These are phyloP conservation scores for Phyto melanocephala DNA, from an alignment of 2,888 invertebrate genomes.

Conservation along the genomic window DNA sequence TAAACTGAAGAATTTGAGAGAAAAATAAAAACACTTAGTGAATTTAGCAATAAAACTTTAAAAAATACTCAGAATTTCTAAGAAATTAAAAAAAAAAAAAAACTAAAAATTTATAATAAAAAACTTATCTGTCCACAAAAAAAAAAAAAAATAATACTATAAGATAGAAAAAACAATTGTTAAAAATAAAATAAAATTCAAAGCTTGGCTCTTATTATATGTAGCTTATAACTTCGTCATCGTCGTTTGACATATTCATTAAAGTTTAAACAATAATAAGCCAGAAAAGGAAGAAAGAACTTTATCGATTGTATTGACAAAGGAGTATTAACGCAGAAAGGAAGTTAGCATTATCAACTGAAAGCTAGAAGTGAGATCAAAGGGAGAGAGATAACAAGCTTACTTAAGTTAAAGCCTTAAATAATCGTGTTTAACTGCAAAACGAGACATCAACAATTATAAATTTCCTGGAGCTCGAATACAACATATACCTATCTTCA, in stretches of 20 bases:
- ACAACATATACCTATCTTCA: constrained; percentile 61
- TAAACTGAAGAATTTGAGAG: constrained; percentile 15
- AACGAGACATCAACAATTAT: constrained; percentile 40
- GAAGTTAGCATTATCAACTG: constrained; percentile 49
- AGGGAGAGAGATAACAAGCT: constrained; percentile 27
- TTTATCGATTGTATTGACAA: constrained; percentile 16
- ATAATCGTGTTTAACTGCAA: constrained; percentile 53
- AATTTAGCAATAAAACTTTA: constrained; percentile 63
- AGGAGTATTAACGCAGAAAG: constrained; percentile 68
- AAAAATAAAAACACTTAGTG: constrained; percentile 56
- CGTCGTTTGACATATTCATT: background rate
- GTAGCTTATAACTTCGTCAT: constrained; percentile 27
- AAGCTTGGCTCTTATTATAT: constrained; percentile 46
- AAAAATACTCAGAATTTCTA: constrained; percentile 64
- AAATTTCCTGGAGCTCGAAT: constrained; percentile 63
- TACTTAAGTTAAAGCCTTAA: constrained; percentile 61
- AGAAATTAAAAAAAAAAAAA: constrained; percentile 55
- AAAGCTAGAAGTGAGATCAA: constrained; percentile 18
- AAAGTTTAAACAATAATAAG: too few relatives aligned
- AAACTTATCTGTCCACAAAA: constrained; percentile 63
- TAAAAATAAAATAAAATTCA: constrained; percentile 26
- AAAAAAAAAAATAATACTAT: constrained; percentile 44
- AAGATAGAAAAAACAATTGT: constrained; percentile 47
- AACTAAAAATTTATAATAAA: constrained; percentile 44
- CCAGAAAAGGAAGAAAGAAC: background rate